Evolutionary conservation across 1,140 invertebrate species (phyloP).

Genomic region (Drosophila grimshawi): DNA sequence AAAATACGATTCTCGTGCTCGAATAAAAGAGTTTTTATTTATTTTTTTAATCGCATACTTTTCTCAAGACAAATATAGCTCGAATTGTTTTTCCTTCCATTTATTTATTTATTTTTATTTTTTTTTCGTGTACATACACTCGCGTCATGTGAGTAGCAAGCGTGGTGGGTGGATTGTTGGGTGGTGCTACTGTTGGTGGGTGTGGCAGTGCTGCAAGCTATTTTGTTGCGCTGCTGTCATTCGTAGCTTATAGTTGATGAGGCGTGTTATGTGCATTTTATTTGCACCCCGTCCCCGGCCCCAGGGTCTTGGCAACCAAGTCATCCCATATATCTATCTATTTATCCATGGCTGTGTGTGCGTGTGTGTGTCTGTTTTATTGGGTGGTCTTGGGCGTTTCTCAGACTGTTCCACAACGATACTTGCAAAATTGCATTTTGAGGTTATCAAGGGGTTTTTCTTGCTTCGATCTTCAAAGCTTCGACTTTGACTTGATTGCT

Average conservation of each 20-base stretch:
- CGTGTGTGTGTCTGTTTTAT: conserved; percentile 23
- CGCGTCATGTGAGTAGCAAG: conserved; percentile 39
- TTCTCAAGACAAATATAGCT: no score
- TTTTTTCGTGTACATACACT: neutral
- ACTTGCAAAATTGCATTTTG: conserved; percentile 77
- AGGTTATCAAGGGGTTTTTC: conserved; percentile 54
- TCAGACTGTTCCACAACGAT: conserved; percentile 58
- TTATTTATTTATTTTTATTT: neutral
- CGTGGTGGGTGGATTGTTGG: conserved; percentile 7
- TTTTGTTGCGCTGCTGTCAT: conserved; percentile 71
- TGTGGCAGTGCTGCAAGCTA: conserved; percentile 50
- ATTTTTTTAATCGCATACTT: neutral
- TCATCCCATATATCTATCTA: conserved; percentile 25
- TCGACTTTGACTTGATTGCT: conserved; percentile 25
- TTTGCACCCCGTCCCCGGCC: conserved; percentile 37
- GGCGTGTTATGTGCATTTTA: conserved; percentile 80
- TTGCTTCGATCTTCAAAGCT: conserved; percentile 38
- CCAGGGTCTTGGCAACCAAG: conserved; percentile 44
- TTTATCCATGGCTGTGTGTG: neutral
- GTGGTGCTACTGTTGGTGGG: conserved; percentile 29
- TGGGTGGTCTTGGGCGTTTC: conserved; percentile 34
- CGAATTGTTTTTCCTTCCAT: neutral
- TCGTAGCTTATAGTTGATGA: conserved; percentile 75
- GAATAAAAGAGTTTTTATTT: neutral
- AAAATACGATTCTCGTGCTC: no score